Evolutionary conservation across 2,888 invertebrate genomes (phyloP).

Genomic region (Dermolepida albohirtum): DNA sequence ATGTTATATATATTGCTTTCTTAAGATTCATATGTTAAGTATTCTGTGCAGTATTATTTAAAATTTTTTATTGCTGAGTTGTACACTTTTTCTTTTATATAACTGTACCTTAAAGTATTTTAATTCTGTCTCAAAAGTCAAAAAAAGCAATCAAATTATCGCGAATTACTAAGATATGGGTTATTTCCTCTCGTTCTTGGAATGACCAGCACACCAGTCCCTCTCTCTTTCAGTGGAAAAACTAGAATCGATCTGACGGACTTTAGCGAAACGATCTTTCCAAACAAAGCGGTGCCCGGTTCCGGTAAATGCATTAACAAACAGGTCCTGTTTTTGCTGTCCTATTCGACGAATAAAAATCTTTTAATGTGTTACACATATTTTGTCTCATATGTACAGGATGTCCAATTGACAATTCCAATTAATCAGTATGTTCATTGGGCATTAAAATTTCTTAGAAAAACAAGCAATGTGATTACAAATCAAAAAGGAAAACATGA

Average conservation of each 20-base stretch:
- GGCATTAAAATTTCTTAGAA: constrained; percentile 22
- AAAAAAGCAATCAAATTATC: constrained; percentile 35
- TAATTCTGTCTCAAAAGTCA: constrained; percentile 25
- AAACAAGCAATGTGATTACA: background rate
- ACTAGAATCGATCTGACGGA: constrained; percentile 54
- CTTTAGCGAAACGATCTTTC: constrained; percentile 44
- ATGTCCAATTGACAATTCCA: constrained; percentile 21
- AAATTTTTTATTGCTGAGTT: too few relatives aligned
- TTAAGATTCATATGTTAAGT: too few relatives aligned
- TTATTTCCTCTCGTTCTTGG: constrained; percentile 35
- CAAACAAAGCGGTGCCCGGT: constrained; percentile 55
- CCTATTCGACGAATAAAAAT: constrained; percentile 34
- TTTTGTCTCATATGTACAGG: constrained; percentile 34
- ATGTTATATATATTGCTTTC: too few relatives aligned
- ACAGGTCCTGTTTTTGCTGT: constrained; percentile 57
- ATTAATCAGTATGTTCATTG: constrained; percentile 38
- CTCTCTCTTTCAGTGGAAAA: constrained; percentile 49
- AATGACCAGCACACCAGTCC: background rate
- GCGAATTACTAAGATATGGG: constrained; percentile 36
- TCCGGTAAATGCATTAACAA: constrained; percentile 58
- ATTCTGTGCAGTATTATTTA: too few relatives aligned
- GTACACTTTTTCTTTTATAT: too few relatives aligned
- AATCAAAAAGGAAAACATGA: background rate
- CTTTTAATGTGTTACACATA: constrained; percentile 38
- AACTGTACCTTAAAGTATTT: constrained; percentile 4